Base-by-base conservation (phyloP, 2,888 invertebrate genomes). In the Auanema freiburgensis region DNA sequence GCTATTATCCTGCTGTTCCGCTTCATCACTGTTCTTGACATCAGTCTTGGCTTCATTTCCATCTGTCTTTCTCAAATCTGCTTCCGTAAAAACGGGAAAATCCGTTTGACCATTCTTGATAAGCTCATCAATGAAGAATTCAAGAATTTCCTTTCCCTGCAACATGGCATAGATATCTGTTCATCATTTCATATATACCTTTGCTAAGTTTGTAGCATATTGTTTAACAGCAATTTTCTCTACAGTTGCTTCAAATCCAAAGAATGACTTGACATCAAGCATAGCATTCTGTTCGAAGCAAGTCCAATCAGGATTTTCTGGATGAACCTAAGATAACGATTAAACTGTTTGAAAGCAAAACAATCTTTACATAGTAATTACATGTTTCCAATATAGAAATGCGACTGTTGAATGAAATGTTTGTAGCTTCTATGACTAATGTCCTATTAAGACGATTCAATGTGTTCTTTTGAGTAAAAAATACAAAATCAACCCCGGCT, bases 181-280 rank as follows among this genome's bases (percentile, higher is more conserved):
- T n/a, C n/a, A n/a, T n/a, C n/a, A n/a, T n/a, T n/a, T n/a, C n/a
- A 41, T 4, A 42, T 12, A 66, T 76, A 88, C 88, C 86, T 89
- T 92, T 56, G 91, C 89, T 76, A 92, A 90, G 84, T 91, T 92
- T 53, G 90, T 88, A 4, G 92, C 91, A 84, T 95, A 95, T 83
- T 95, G 94, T 83, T 93, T 94, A 90, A 94, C 93, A 55, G 93
- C 92, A 79, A 95, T 88, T 85, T 94, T 95, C 86, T 95, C 95
- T 83, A 94, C 92, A 0, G 92, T 91, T 84, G 89, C 90, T 86
- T 95, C 95, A 81, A 95, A 91, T 0, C 94, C 93, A 86, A 93
- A 93, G 86, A 95, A 95, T 79, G 91, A 93, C 85, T 92, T 93
- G 56, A 95, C 92, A 85, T 94, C 94, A 65, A 95, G 88, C 76